Percentiles rank a stretch among this genome's conserved stretches.
Conservation (phyloP, 1,140 invertebrate genomes). For the Drosophila lowei region DNA sequence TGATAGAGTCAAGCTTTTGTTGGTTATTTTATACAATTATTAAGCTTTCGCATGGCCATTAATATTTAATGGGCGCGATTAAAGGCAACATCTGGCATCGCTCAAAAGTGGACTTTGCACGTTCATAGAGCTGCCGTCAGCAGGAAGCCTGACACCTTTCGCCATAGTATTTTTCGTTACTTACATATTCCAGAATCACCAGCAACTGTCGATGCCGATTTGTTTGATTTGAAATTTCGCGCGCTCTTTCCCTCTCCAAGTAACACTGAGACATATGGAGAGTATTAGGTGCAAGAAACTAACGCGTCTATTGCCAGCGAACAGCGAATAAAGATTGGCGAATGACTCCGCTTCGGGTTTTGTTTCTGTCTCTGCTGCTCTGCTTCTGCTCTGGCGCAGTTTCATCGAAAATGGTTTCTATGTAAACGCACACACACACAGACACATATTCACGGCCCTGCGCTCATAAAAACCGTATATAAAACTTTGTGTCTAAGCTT, state of each 20-base stretch:
- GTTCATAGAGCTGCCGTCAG: conserved; percentile 19
- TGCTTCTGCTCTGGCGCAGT: conserved; percentile 34
- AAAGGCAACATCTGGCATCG: conserved; percentile 34
- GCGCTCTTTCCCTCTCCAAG: conserved; percentile 4
- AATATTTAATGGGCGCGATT: conserved; percentile 43
- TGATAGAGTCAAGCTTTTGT: conserved; percentile 17
- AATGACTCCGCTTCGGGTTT: conserved; percentile 64
- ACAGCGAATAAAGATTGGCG: conserved; percentile 77
- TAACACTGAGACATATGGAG: background rate
- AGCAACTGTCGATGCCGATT: conserved; percentile 35
- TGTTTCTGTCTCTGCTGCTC: conserved; percentile 21
- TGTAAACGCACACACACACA: conserved; percentile 19
- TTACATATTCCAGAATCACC: conserved; percentile 36
- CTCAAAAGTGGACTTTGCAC: conserved; percentile 32
- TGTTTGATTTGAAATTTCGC: conserved; percentile 27
- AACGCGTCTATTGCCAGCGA: conserved; percentile 74
- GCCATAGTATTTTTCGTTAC: conserved; percentile 11
- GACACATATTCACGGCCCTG: conserved; percentile 2
- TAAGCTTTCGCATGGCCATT: conserved; percentile 43
- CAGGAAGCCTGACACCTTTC: background rate
- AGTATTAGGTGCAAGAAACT: conserved; percentile 12
- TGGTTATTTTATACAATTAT: conserved; percentile 55
- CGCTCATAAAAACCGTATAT: conserved; percentile 39
- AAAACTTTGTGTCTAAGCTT: conserved; percentile 38
- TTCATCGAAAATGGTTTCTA: conserved; percentile 55